Evolutionary conservation across 53 echinoderm and acorn worm genomes (phyloP).

Genomic region (Patiria pectinifera): DNA sequence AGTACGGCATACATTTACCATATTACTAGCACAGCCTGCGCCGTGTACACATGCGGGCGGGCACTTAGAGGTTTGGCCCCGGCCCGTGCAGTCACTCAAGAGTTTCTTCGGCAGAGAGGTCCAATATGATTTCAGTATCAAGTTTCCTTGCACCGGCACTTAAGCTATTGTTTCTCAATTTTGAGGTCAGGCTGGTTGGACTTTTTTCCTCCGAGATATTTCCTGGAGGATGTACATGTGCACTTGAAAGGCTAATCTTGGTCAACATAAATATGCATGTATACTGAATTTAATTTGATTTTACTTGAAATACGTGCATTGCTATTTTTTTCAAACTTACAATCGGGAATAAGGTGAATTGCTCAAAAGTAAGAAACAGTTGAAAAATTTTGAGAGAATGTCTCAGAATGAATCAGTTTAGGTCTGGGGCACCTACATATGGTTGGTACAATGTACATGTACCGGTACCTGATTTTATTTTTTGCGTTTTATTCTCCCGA

Average conservation of each 20-base stretch:
- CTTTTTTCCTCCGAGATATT: constrained; percentile 26
- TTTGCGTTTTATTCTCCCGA: too few species aligned
- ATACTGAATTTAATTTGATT: constrained; percentile 4
- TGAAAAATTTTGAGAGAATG: too few species aligned
- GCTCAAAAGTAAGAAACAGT: too few species aligned
- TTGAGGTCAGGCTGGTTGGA: constrained; percentile 31
- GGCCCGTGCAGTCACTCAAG: constrained; percentile 38
- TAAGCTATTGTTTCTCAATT: constrained; percentile 60
- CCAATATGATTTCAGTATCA: constrained; percentile 65
- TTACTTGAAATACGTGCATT: too few species aligned
- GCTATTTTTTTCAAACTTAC: too few species aligned
- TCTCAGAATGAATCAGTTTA: too few species aligned
- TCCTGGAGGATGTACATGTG: constrained; percentile 35
- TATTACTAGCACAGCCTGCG: constrained; percentile 30
- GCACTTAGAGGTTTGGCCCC: constrained; percentile 49
- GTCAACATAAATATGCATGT: not conserved
- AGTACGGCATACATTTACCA: constrained; percentile 61
- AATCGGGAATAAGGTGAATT: too few species aligned
- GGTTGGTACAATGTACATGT: too few species aligned
- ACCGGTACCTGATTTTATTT: too few species aligned
- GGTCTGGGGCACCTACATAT: too few species aligned
- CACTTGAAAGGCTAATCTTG: constrained; percentile 16
- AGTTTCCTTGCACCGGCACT: constrained; percentile 51
- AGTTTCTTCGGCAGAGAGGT: constrained; percentile 50
- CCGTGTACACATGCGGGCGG: constrained; percentile 37